Conservation (phyloP, 2,888 invertebrate genomes). For the Myopa testacea region DNA sequence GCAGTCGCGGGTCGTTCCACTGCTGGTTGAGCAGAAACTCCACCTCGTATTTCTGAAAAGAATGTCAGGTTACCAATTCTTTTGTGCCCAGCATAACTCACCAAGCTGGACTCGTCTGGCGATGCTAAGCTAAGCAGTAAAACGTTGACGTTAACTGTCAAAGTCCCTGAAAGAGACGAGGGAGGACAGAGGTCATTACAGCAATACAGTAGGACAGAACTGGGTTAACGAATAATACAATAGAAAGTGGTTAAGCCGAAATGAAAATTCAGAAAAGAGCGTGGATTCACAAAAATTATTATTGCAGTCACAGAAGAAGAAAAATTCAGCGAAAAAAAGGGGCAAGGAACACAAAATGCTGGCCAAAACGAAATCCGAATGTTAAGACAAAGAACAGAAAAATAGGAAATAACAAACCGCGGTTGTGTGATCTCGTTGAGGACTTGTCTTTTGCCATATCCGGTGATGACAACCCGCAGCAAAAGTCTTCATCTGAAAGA, state of each 20-base stretch:
- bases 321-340: constrained; percentile 20
- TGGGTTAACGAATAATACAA: neutral
- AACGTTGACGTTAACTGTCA: constrained; percentile 94
- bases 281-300: too few species aligned
- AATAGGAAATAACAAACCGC: constrained; percentile 63
- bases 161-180: constrained; percentile 77
- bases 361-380: neutral
- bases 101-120: constrained; percentile 96
- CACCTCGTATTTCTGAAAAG: constrained; percentile 90
- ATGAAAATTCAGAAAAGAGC: neutral
- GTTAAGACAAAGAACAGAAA: constrained; percentile 2
- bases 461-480: constrained; percentile 86
- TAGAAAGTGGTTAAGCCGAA: neutral
- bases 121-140: constrained; percentile 93
- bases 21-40: constrained; percentile 93
- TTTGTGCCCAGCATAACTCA: constrained; percentile 71
- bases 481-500: constrained; percentile 87
- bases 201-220: neutral
- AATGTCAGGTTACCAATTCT: neutral
- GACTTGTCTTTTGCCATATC: constrained; percentile 76
- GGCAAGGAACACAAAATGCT: neutral
- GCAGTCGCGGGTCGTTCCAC: constrained; percentile 91
- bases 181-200: constrained; percentile 10
- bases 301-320: too few species aligned
- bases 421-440: constrained; percentile 63